Base-by-base conservation (phyloP, 2,888 invertebrate species). In the Chydorus sphaericus region DNA sequence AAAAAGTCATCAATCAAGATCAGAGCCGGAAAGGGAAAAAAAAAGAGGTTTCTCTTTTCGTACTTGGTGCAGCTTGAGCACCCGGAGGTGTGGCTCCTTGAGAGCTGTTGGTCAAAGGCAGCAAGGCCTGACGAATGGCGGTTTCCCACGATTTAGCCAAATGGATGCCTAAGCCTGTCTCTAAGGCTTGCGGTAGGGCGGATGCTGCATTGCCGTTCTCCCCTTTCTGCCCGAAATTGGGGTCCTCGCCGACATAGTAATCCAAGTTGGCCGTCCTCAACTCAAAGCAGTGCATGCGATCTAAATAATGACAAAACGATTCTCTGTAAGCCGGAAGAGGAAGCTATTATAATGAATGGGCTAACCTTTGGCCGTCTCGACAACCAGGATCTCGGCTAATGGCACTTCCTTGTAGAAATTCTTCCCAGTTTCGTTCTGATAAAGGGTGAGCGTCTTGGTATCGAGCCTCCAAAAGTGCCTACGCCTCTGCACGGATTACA, bases 391-490 rank as follows among this genome's bases (percentile, higher is more conserved):
- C 69, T 94, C 94, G 61, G 84, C 81, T 57, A 98, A 76, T 11
- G 90, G 90, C 63, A 98, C 89, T 73, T 97, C 96, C 74, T 90
- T 93, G 74, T 88, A 97, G 75, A 96, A 98, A 70, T 94, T 89
- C 59, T 86, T 83, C 65, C 90, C 85, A 61, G 82, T 85, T 64
- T 97, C 94, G 64, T 85, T 92, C 68, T 91, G 85, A 72, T 91
- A 98, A 66, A 98, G 73, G 11, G 92, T 93, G 62, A 97, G 82
- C 44, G 90, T 83, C 72, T 96, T 94, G 61, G 94, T 88, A 72
- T 98, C 97, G 64, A 98, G 74, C 59, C 94, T 81, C 98, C 98
- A 98, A 70, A 87, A 97, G 74, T 94, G 92, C 52, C 89, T 79
- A 66, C 86, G 84, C 59, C 80, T 63, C 67, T 68, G 61, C 8